These are phyloP conservation scores for Chrysaora quinquecirrha DNA, from an alignment of 30 jellyfish, hydroid and myxozoan species.

Conservation along the genomic window DNA sequence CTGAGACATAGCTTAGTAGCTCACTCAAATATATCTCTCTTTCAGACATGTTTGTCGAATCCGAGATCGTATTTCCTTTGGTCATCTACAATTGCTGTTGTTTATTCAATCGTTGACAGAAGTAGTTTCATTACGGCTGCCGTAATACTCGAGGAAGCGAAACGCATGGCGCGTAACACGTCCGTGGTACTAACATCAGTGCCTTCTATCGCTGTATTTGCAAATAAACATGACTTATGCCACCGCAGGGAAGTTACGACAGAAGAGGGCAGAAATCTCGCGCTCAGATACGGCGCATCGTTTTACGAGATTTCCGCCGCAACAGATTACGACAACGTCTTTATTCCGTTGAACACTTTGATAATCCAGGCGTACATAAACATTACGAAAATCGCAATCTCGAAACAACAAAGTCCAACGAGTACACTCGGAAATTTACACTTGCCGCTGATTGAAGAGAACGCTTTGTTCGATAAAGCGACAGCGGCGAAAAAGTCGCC, in stretches of 20 bases:
- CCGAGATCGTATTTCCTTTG: slow-evolving; percentile 51
- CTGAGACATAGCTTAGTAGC: too few relatives aligned
- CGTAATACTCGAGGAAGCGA: slow-evolving; percentile 69
- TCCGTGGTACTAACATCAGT: slow-evolving; percentile 8
- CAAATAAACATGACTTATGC: slow-evolving; percentile 81
- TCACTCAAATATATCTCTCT: too few relatives aligned
- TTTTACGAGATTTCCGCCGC: slow-evolving; percentile 94
- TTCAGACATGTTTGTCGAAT: slow-evolving; percentile 55
- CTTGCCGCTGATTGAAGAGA: slow-evolving; percentile 52
- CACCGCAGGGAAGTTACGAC: slow-evolving; percentile 82
- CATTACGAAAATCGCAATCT: slow-evolving; percentile 29
- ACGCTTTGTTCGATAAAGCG: slow-evolving; percentile 20
- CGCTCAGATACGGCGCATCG: slow-evolving; percentile 71
- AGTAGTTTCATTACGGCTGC: slow-evolving; percentile 79
- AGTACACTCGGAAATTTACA: slow-evolving; percentile 7
- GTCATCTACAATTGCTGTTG: slow-evolving; percentile 87
- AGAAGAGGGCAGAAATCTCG: slow-evolving; percentile 88
- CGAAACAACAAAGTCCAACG: slow-evolving; percentile 20
- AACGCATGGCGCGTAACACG: slow-evolving; percentile 18
- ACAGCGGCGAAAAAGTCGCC: slow-evolving; percentile 60
- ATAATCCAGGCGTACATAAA: slow-evolving; percentile 61
- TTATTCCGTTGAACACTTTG: slow-evolving; percentile 66
- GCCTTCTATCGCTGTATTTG: slow-evolving; percentile 69
- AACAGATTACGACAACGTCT: slow-evolving; percentile 74
- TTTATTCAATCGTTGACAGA: slow-evolving; percentile 82